A percentile compares a stretch with the other conserved stretches of the same genome.
These are phyloP conservation scores for Phaonia tiefii DNA, from an alignment of 2,888 invertebrate genomes.

Conservation along the genomic window DNA sequence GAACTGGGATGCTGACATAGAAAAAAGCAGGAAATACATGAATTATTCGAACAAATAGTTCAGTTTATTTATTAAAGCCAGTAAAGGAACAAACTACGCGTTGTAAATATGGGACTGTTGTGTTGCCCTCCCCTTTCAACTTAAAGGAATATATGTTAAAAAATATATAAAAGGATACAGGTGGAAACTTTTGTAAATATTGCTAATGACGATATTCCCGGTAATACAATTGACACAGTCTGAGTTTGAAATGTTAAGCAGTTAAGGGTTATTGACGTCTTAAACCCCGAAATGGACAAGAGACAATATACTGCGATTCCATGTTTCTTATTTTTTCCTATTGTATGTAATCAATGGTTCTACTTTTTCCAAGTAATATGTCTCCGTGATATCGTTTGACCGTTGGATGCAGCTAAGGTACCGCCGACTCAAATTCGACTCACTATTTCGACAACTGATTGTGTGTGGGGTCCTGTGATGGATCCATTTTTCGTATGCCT, in stretches of 20 bases:
- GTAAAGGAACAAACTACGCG: not conserved
- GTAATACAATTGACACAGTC: not conserved
- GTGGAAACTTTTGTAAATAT: not conserved
- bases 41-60: constrained; percentile 15
- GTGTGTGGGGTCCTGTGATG: too few relatives aligned
- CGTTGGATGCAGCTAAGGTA: too few relatives aligned
- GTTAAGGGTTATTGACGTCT: not conserved
- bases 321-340: too few relatives aligned
- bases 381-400: too few relatives aligned
- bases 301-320: too few relatives aligned
- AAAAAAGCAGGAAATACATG: constrained; percentile 1
- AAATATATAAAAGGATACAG: not conserved
- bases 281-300: not conserved
- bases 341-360: too few relatives aligned
- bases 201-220: not conserved
- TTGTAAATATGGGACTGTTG: constrained; percentile 2
- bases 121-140: constrained; percentile 1
- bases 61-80: constrained; percentile 2
- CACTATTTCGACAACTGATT: too few relatives aligned
- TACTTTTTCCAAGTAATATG: too few relatives aligned
- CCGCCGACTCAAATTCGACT: too few relatives aligned
- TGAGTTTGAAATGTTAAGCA: not conserved
- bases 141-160: constrained; percentile 18
- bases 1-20: not conserved
- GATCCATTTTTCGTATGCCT: too few relatives aligned